phyloP scores from a whole-genome alignment of 2,797 vertebrate genomes.

The Heliangelus exortis region DNA sequence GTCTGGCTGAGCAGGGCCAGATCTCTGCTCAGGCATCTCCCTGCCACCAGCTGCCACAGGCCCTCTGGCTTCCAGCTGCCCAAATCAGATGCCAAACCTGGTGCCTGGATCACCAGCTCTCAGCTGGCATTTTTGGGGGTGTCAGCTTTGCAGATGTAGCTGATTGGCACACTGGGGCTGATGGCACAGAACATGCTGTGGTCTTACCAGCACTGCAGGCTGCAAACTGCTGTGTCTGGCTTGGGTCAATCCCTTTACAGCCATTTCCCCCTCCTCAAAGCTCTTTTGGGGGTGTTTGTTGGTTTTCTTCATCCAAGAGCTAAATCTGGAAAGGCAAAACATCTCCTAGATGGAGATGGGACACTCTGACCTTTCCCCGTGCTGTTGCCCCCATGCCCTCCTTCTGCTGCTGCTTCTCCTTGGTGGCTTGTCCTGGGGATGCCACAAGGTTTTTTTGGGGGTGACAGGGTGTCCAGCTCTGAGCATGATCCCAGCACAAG shows the following conservation, averaged over 20 bases:
- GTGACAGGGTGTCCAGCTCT: rapidly evolving
- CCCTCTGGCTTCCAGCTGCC: background rate
- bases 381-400: background rate
- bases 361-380: rapidly evolving
- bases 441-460: rapidly evolving
- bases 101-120: background rate
- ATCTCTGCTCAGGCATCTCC: background rate
- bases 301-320: background rate
- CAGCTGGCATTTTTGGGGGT: background rate
- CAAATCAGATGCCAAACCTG: background rate
- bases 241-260: background rate
- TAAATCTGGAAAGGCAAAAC: background rate
- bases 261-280: background rate
- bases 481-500: rapidly evolving
- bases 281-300: background rate
- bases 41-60: background rate
- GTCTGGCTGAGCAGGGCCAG: background rate
- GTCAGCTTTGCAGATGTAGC: background rate
- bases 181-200: rapidly evolving
- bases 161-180: background rate
- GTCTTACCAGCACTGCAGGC: background rate
- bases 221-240: background rate
- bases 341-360: rapidly evolving
- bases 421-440: background rate
- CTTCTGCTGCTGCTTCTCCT: background rate